Base-by-base conservation (phyloP, 2,888 invertebrate species). In the Galeopsomyia nigrocyanea region DNA sequence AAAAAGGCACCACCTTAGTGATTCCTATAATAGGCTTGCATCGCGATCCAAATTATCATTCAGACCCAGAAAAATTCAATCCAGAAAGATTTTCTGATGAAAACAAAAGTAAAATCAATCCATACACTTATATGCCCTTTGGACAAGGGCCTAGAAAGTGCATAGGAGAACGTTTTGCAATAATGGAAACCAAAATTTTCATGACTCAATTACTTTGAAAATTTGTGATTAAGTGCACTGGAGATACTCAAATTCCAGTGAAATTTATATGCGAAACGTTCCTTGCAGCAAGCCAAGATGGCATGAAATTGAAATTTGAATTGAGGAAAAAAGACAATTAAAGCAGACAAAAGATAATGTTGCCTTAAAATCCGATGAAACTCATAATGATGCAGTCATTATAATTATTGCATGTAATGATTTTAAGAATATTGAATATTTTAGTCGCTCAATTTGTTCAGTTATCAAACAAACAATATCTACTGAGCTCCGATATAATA, bases 191-290 rank as follows among this genome's bases (percentile, higher is more conserved):
- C 1, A 82, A 82, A 39, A 61, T 79, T 1, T 1, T 82, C 16
- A 2, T 82, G 2, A 74, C 76, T 3, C 61, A 80, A 39, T 7
- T 80, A 6, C 51, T 82, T 9, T 60, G 74, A 5, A 75, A 74
- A 17, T 81, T 75, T 55, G 47, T 75, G 0, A 0, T 81, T 0
- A 75, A 75, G 6, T 84, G 83, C 50, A 82, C 83, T 16, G 76
- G 81, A 5, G 87, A 86, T 74, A 88, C 88, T 0, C 3, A 71
- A 0, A 82, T 87, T 0, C 88, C 88, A 0, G 79, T 88, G 3
- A 73, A 77, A 22, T 21, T 79, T 7, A 0, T 9, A 21, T 76
- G 46, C n/a, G n/a, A n/a, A n/a, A n/a, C n/a, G n/a, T n/a, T n/a
- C n/a, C n/a, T n/a, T n/a, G n/a, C n/a, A n/a, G 1, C 1, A 0